Evolutionary conservation across 2,888 invertebrate species (phyloP).

Genomic region (Lissocephala sabroskyi): DNA sequence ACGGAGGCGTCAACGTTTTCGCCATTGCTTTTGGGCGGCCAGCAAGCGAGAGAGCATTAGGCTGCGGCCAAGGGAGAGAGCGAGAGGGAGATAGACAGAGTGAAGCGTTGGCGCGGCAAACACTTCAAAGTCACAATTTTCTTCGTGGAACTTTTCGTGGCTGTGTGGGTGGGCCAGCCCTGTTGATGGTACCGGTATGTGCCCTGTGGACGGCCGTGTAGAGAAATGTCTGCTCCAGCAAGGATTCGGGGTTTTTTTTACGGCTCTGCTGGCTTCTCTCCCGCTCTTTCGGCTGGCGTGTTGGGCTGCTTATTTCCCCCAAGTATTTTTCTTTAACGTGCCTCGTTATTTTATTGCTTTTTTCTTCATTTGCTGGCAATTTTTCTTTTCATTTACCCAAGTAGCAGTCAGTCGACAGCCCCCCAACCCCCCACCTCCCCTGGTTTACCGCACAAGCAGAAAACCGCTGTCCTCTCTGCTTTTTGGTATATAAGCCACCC

Average conservation of each 20-base stretch:
- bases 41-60: too few relatives aligned
- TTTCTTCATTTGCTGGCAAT: constrained; percentile 50
- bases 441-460: background rate
- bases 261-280: constrained; percentile 1
- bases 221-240: constrained; percentile 7
- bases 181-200: background rate
- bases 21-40: constrained; percentile 58
- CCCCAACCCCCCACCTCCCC: constrained; percentile 13
- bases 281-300: constrained; percentile 1
- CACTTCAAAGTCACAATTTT: constrained; percentile 55
- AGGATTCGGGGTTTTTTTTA: constrained; percentile 15
- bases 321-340: constrained; percentile 42
- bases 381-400: constrained; percentile 48
- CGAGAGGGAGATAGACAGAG: constrained; percentile 2
- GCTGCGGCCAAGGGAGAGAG: constrained; percentile 37
- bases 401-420: constrained; percentile 3
- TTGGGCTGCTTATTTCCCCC: too few relatives aligned
- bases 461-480: background rate
- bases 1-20: constrained; percentile 46
- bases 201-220: background rate
- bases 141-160: constrained; percentile 24
- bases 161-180: background rate
- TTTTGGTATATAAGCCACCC: constrained; percentile 23
- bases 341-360: constrained; percentile 3
- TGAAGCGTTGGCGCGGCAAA: constrained; percentile 30